Evolutionary conservation across 1,140 invertebrate species (phyloP).

Genomic region (Hycleus cichorii): DNA sequence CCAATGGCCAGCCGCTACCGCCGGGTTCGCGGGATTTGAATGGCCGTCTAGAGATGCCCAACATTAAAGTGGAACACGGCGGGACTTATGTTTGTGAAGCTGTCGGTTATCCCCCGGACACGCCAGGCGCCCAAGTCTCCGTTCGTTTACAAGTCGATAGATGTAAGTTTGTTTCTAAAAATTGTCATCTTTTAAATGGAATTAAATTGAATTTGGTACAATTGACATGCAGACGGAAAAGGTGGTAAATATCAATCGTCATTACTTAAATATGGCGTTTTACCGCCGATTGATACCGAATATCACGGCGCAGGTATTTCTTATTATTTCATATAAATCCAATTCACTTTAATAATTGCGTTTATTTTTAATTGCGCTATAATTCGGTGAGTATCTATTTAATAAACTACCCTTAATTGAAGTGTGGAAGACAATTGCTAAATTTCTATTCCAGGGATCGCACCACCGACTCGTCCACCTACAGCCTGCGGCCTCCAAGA

Average conservation of each 20-base stretch:
- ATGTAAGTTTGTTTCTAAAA: slow-evolving; percentile 51
- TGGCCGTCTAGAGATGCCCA: slow-evolving; percentile 77
- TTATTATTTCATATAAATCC: neutral
- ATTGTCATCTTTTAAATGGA: neutral
- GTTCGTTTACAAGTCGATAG: slow-evolving; percentile 64
- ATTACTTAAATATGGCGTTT: slow-evolving; percentile 39
- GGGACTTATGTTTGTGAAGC: slow-evolving; percentile 81
- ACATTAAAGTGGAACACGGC: slow-evolving; percentile 66
- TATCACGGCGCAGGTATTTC: slow-evolving; percentile 41
- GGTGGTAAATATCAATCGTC: slow-evolving; percentile 37
- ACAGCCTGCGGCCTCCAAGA: slow-evolving; percentile 64
- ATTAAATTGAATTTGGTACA: neutral
- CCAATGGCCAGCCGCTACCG: slow-evolving; percentile 62
- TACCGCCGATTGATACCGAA: slow-evolving; percentile 39
- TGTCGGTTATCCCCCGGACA: slow-evolving; percentile 51
- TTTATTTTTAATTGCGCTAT: too few species aligned
- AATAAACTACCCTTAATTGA: too few species aligned
- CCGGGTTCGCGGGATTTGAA: slow-evolving; percentile 59
- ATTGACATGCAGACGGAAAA: slow-evolving; percentile 41
- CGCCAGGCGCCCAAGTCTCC: slow-evolving; percentile 46
- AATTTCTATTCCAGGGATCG: slow-evolving; percentile 10
- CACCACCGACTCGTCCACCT: slow-evolving; percentile 39
- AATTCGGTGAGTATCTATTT: too few species aligned
- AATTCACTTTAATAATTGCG: neutral
- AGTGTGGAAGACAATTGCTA: neutral